Base-by-base conservation (phyloP, 2,888 invertebrate genomes). In the Drosophila anomalata region DNA sequence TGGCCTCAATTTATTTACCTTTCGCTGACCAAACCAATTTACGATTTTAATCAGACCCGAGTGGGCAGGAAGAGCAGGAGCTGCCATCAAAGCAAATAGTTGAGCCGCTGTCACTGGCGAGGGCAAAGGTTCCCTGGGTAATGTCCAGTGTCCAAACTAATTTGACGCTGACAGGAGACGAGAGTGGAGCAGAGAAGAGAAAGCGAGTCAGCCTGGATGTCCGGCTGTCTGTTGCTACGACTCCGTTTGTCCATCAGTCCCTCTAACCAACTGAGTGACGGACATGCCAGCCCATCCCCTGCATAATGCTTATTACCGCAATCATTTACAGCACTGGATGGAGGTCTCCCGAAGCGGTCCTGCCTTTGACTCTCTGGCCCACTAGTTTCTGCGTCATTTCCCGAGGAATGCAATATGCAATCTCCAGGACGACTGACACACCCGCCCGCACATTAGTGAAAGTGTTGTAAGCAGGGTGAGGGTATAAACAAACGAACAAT, bases 231-330 rank as follows among this genome's bases (percentile, higher is more conserved):
- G 60, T 48, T 60, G 46, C 31, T 22, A 31, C 22, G 12, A 24
- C 31, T 24, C 44, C 22, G 22, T 44, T 11, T 22, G 44, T 44
- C 44, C 22, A 22, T 50, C 50, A 12, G 33, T 33, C 58, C 58
- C 42, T 51, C 71, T 44, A 44, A 63, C 63, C 54, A 47, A 59
- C 50, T 31, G 56, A 46, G 41, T 53, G 56, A 65, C 69, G 39
- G 48, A 63, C 69, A 59, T 39, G 33, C 46, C 44, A 50, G 73
- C 66, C 79, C 77, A n/a, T 17, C 14, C 17, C 41, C 66, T 77
- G 79, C 81, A 81, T 79, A 87, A 84, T 84, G 85, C 85, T 87
- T 82, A 82, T 82, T 82, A 87, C 69, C 75, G 58, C 63, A 69
- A 79, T 84, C 76, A 83, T 82, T 85, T 85, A 76, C 72, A 47